Conservation (phyloP, 2,113 vertebrate species). For the Syngnathus floridae region DNA sequence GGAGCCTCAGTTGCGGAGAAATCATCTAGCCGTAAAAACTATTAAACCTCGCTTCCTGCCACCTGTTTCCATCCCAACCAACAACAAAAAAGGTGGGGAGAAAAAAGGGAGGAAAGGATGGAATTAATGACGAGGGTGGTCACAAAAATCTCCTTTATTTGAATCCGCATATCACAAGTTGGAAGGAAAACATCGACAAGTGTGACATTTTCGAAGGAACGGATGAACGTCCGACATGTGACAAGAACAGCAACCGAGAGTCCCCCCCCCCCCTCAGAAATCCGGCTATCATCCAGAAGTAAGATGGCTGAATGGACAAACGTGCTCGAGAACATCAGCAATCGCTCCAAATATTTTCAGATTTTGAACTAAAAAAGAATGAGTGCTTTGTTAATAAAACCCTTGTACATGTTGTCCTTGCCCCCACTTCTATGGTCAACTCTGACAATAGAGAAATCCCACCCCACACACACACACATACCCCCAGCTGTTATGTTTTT, state of each 20-base stretch:
- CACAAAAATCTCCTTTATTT: constrained; percentile 52
- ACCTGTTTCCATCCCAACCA: constrained; percentile 21
- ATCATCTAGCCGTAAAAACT: constrained; percentile 78
- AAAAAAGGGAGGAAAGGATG: constrained; percentile 20
- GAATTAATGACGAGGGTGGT: constrained; percentile 31
- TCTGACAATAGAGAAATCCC: constrained; percentile 19
- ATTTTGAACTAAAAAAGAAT: constrained; percentile 58
- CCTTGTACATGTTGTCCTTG: constrained; percentile 57
- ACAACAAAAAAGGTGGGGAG: constrained; percentile 17
- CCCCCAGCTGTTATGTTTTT: constrained; percentile 46
- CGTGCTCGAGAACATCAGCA: constrained; percentile 44
- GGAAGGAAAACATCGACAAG: constrained; percentile 55
- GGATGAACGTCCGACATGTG: constrained; percentile 61
- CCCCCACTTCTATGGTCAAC: constrained; percentile 36
- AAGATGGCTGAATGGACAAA: constrained; percentile 46
- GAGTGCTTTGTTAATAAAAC: constrained; percentile 58
- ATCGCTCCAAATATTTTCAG: constrained; percentile 46
- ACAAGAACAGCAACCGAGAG: constrained; percentile 64
- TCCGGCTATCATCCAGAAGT: constrained; percentile 45
- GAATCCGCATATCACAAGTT: constrained; percentile 49
- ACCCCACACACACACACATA: no score
- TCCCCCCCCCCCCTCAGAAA: constrained; percentile 23
- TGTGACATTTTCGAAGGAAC: constrained; percentile 60
- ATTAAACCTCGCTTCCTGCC: constrained; percentile 68
- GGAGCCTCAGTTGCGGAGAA: constrained; percentile 77